Evolutionary conservation across 2,888 invertebrate species (phyloP).

Genomic region (Dicycla oo): DNA sequence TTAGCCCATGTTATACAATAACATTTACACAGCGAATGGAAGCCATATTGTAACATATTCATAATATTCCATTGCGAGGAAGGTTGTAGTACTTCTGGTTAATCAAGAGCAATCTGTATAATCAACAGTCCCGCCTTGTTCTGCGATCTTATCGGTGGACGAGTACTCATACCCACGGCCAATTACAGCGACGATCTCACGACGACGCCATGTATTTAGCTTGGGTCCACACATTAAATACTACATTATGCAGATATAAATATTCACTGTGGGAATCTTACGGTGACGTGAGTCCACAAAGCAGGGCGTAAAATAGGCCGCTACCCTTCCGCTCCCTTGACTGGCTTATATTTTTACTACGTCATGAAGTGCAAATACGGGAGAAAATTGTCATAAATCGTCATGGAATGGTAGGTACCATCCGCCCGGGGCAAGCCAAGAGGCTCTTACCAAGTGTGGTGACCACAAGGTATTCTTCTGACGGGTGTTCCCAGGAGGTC

Average conservation of each 20-base stretch:
- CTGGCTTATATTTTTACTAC: not conserved
- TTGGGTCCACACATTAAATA: slow-evolving; percentile 21
- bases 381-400: not conserved
- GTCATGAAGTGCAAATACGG: not conserved
- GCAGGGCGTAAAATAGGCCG: not conserved
- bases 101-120: slow-evolving; percentile 61
- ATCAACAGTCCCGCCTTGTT: slow-evolving; percentile 54
- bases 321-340: not conserved
- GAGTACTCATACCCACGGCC: slow-evolving; percentile 26
- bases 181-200: slow-evolving; percentile 51
- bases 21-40: slow-evolving; percentile 39
- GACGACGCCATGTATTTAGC: slow-evolving; percentile 38
- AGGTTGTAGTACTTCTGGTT: slow-evolving; percentile 47
- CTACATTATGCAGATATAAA: slow-evolving; percentile 8
- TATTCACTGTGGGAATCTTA: slow-evolving; percentile 18
- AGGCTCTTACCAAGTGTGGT: not conserved
- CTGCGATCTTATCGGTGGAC: slow-evolving; percentile 51
- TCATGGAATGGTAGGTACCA: not conserved
- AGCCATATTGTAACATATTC: slow-evolving; percentile 26
- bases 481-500: no score
- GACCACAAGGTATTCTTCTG: not conserved
- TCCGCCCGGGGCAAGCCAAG: no score
- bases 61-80: slow-evolving; percentile 51
- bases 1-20: slow-evolving; percentile 36
- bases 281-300: not conserved